phyloP scores from a whole-genome alignment of 2,113 vertebrate genomes.

The Pterocles orientalis region DNA sequence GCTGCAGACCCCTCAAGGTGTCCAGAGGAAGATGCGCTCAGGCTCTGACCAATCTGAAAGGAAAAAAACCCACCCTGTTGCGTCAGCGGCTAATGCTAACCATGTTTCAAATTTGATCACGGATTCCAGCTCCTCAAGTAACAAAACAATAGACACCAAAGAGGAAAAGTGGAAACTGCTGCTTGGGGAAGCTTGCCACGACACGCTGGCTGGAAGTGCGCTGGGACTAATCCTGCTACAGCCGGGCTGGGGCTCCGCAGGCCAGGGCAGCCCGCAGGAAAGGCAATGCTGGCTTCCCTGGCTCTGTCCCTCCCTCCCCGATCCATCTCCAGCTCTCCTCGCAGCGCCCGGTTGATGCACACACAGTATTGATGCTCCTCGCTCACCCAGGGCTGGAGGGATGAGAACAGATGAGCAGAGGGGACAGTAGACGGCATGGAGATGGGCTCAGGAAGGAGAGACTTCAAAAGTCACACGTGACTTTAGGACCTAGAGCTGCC shows the following conservation, averaged over 20 bases:
- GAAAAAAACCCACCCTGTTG: neutral
- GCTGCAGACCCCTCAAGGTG: neutral
- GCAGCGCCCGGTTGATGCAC: rapidly evolving
- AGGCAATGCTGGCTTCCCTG: neutral
- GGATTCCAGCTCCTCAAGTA: constrained; percentile 36
- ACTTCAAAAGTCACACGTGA: neutral
- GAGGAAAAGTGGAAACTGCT: constrained; percentile 62
- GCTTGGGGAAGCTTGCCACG: constrained; percentile 16
- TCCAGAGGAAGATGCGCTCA: neutral
- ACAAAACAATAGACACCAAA: constrained; percentile 59
- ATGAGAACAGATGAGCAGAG: neutral
- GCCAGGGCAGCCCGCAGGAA: neutral
- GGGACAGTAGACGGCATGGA: neutral
- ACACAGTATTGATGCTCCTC: neutral
- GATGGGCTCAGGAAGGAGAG: neutral
- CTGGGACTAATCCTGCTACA: neutral
- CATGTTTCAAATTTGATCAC: neutral
- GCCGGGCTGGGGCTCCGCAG: neutral
- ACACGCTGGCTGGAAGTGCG: neutral
- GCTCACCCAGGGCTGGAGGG: neutral
- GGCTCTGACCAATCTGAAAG: neutral
- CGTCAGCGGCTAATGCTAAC: constrained; percentile 16
- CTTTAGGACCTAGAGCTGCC: neutral
- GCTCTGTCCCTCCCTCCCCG: neutral
- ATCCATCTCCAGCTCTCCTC: neutral